Base-by-base conservation (phyloP, 2,113 vertebrate species). In the Pipa parva region DNA sequence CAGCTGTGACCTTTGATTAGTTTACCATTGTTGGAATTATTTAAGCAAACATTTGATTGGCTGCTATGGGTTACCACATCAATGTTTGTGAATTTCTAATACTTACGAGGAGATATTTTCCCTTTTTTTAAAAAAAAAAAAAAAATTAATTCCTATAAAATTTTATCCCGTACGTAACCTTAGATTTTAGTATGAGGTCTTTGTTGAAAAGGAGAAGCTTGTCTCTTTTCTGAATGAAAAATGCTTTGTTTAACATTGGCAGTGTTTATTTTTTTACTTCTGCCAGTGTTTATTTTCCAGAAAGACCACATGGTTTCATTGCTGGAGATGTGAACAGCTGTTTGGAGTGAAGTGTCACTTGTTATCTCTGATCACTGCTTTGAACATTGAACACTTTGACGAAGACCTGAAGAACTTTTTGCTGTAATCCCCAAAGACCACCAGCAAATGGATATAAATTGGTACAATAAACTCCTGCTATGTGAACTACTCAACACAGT, bases 341-440 rank as follows among this genome's bases (percentile, higher is more conserved):
- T 54, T 70, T 54, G 57, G 49, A 70, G 57, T 70, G 66, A 68
- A 60, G 66, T 70, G 66, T 70, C 58, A 54, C 48, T 60, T 61
- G 48, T 70, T 70, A 70, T 70, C 58, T 51, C 13, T 18, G 49
- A 17, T 50, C 52, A 22, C 48, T 29, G 24, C 66, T 70, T 70
- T 70, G 66, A 70, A 70, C 66, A 54, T 54, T 60, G 57, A 54
- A 54, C 57, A 61, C 48, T 17, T 25, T 70, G 66, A 70, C 66
- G 60, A 52, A 60, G 55, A 58, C 55, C 57, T 70, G 66, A 70
- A 70, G 66, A 70, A 52, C 15, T 22, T 51, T 52, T 67, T 58
- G 57, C 39, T 22, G 39, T 37, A 59, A n/a, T 50, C 66, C 57
- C 66, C 60, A 25, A 15, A 39, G 66, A 54, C 48, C 56, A 28